Evolutionary conservation across 1,140 invertebrate genomes (phyloP).

Genomic region (Drosophila lowei): DNA sequence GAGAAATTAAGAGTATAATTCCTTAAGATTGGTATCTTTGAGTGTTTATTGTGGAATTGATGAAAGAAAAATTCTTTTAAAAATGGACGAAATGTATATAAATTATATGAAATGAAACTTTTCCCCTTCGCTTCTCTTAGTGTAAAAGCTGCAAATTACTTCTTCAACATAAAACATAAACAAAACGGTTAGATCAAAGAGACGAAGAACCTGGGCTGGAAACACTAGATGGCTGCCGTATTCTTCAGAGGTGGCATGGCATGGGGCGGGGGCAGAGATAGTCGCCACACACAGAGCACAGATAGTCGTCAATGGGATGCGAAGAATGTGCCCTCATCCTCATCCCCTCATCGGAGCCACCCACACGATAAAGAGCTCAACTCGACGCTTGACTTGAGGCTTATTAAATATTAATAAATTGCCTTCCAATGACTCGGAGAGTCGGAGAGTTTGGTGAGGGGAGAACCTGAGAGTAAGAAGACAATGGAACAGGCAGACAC

Average conservation of each 20-base stretch:
- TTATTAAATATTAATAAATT: slow-evolving; percentile 69
- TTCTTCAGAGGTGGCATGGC: not conserved
- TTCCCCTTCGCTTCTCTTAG: not conserved
- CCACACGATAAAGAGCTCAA: slow-evolving; percentile 61
- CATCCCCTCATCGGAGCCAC: slow-evolving; percentile 57
- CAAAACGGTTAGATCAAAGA: slow-evolving; percentile 58
- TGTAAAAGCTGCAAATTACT: slow-evolving; percentile 46
- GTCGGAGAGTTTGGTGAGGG: slow-evolving; percentile 13
- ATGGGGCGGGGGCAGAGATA: not conserved
- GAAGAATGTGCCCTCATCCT: slow-evolving; percentile 58
- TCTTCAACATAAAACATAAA: slow-evolving; percentile 57
- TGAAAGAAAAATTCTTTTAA: too few species aligned
- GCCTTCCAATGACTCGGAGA: slow-evolving; percentile 32
- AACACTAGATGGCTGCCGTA: slow-evolving; percentile 27
- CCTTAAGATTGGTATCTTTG: not conserved
- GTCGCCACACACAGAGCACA: slow-evolving; percentile 41
- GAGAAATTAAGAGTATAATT: not conserved
- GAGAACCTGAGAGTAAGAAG: slow-evolving; percentile 19
- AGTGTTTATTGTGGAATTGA: too few species aligned
- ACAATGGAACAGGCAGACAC: slow-evolving; percentile 52
- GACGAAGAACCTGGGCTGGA: slow-evolving; percentile 7
- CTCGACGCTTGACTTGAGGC: slow-evolving; percentile 18
- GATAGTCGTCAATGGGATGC: slow-evolving; percentile 40
- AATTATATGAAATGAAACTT: too few species aligned
- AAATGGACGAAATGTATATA: too few species aligned